Evolutionary conservation across 2,113 vertebrate species (phyloP).

Genomic region (Leucopternis melanops): DNA sequence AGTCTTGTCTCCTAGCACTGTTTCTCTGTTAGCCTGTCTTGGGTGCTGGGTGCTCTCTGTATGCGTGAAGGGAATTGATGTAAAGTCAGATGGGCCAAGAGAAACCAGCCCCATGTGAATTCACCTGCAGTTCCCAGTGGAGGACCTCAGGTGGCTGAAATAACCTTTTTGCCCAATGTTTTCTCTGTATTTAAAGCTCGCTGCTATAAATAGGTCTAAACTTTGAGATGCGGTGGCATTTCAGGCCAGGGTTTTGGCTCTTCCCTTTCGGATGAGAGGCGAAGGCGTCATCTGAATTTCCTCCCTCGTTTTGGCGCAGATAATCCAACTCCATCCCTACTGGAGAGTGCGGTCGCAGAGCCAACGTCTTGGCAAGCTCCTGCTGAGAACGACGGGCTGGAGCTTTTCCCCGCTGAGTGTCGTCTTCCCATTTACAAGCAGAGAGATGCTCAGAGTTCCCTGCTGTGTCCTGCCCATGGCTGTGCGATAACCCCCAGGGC

Average conservation of each 20-base stretch:
- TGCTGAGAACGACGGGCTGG: background rate
- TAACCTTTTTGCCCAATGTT: background rate
- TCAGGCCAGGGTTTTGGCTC: background rate
- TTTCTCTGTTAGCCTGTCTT: background rate
- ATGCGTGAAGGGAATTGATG: background rate
- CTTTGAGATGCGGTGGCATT: background rate
- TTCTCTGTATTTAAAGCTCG: background rate
- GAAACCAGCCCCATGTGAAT: background rate
- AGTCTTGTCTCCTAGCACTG: background rate
- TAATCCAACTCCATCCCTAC: background rate
- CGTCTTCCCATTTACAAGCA: background rate
- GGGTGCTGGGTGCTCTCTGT: background rate
- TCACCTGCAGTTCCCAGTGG: background rate
- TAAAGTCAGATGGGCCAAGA: background rate
- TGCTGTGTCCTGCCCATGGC: background rate
- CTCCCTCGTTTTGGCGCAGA: background rate
- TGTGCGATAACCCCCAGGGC: background rate
- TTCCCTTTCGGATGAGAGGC: background rate
- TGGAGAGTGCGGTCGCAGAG: fast-evolving
- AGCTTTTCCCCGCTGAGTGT: background rate
- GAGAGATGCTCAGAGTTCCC: background rate
- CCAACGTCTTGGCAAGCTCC: background rate
- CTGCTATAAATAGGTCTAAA: background rate
- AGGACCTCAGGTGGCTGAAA: background rate
- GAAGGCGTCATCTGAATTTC: background rate